These are phyloP conservation scores for Serrognathus titanus DNA, from an alignment of 2,888 invertebrate genomes.

Conservation along the genomic window DNA sequence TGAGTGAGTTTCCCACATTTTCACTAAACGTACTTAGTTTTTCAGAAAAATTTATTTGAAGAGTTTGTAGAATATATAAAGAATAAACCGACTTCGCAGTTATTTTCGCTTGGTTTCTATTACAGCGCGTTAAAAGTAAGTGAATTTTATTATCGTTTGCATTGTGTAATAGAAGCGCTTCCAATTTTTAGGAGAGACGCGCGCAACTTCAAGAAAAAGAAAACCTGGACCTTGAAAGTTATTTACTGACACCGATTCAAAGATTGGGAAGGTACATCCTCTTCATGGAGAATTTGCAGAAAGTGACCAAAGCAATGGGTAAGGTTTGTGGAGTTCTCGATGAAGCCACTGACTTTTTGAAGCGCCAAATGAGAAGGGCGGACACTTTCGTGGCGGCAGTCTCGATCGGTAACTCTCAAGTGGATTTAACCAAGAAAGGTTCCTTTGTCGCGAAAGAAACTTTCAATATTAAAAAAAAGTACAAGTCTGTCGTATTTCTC, in stretches of 20 bases:
- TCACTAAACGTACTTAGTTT: neutral
- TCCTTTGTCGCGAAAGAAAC: conserved; percentile 39
- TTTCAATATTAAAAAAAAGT: conserved; percentile 35
- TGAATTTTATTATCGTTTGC: neutral
- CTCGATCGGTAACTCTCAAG: conserved; percentile 42
- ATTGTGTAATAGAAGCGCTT: neutral
- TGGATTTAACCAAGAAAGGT: conserved; percentile 37
- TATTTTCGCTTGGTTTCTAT: no score
- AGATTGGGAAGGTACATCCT: conserved; percentile 41
- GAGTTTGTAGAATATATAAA: conserved; percentile 9
- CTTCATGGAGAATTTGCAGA: conserved; percentile 33
- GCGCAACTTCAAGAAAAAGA: conserved; percentile 39
- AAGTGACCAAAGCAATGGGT: conserved; percentile 2
- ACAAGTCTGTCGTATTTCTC: conserved; percentile 40
- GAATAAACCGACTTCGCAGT: conserved; percentile 10
- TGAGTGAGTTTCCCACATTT: neutral
- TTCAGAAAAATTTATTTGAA: conserved; percentile 11
- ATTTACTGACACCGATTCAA: conserved; percentile 41
- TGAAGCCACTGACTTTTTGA: conserved; percentile 36
- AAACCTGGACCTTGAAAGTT: conserved; percentile 25
- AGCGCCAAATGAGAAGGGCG: conserved; percentile 38
- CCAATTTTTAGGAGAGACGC: conserved; percentile 43
- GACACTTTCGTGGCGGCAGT: conserved; percentile 43
- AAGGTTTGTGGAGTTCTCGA: conserved; percentile 29
- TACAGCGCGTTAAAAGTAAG: neutral